Evolutionary conservation across 2,888 invertebrate genomes (phyloP).

Genomic region (Caenorhabditis panamensis): DNA sequence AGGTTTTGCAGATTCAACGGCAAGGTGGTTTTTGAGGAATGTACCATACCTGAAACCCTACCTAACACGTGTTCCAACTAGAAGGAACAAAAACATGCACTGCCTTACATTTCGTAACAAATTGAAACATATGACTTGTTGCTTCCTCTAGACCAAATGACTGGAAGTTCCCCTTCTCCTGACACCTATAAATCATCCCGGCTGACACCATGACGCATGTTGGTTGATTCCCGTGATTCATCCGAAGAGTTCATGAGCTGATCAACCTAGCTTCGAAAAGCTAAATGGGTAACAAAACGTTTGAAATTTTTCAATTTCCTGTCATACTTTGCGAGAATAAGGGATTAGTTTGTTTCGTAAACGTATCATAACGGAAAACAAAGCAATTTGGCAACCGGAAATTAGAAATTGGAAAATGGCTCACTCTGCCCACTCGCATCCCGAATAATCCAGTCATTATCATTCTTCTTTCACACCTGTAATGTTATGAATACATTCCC

Average conservation of each 20-base stretch:
- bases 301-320: slow-evolving; percentile 40
- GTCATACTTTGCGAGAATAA: slow-evolving; percentile 13
- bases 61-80: too few relatives aligned
- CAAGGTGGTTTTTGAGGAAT: too few relatives aligned
- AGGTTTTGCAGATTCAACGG: not conserved
- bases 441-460: not conserved
- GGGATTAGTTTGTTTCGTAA: too few relatives aligned
- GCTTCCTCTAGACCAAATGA: not conserved
- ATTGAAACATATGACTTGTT: slow-evolving; percentile 6
- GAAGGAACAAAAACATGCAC: slow-evolving; percentile 3
- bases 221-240: not conserved
- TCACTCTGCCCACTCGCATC: not conserved
- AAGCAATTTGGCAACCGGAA: slow-evolving; percentile 6
- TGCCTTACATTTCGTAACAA: too few relatives aligned
- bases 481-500: not conserved
- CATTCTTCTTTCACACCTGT: not conserved
- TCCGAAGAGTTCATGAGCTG: slow-evolving; percentile 17
- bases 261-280: too few relatives aligned
- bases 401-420: too few relatives aligned
- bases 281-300: too few relatives aligned
- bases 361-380: too few relatives aligned
- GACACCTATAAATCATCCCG: slow-evolving; percentile 8
- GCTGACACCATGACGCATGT: slow-evolving; percentile 1
- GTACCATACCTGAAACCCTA: too few relatives aligned
- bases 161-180: not conserved